These are phyloP conservation scores for Acleris emargana DNA, from an alignment of 2,888 invertebrate genomes.

Conservation along the genomic window DNA sequence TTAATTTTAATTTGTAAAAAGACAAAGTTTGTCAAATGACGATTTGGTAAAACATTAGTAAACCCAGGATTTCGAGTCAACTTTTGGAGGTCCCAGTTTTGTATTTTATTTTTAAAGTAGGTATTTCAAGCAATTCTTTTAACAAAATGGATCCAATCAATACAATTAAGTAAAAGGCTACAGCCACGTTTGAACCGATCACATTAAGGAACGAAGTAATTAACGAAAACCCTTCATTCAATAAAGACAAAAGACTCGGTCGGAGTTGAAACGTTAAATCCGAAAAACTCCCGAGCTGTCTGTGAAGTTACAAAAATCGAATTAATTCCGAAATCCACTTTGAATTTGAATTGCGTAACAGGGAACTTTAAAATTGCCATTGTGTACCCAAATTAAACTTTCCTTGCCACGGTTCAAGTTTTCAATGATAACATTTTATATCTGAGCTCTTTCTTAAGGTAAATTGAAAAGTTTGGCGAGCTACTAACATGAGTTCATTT, in stretches of 20 bases:
- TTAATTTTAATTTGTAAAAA: no score
- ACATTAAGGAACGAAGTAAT: constrained; percentile 46
- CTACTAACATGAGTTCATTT: constrained; percentile 4
- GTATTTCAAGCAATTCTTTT: not conserved
- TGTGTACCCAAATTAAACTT: constrained; percentile 71
- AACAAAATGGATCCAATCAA: constrained; percentile 22
- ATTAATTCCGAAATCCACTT: constrained; percentile 73
- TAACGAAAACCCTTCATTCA: constrained; percentile 35
- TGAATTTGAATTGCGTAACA: constrained; percentile 67
- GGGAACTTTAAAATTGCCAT: constrained; percentile 70
- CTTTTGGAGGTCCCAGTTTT: no score
- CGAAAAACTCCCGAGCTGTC: constrained; percentile 58
- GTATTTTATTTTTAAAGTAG: not conserved
- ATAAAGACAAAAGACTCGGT: constrained; percentile 54
- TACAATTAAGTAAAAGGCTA: constrained; percentile 18
- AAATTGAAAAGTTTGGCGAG: constrained; percentile 36
- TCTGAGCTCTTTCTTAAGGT: constrained; percentile 45
- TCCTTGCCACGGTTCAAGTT: constrained; percentile 52
- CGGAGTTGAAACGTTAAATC: constrained; percentile 55
- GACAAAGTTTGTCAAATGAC: no score
- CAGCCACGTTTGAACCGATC: constrained; percentile 34
- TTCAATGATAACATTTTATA: constrained; percentile 49
- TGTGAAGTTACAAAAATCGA: constrained; percentile 69
- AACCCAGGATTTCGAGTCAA: no score
- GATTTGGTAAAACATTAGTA: no score